Evolutionary conservation across 2,113 vertebrate species (phyloP).

Genomic region (Oophaga pumilio): DNA sequence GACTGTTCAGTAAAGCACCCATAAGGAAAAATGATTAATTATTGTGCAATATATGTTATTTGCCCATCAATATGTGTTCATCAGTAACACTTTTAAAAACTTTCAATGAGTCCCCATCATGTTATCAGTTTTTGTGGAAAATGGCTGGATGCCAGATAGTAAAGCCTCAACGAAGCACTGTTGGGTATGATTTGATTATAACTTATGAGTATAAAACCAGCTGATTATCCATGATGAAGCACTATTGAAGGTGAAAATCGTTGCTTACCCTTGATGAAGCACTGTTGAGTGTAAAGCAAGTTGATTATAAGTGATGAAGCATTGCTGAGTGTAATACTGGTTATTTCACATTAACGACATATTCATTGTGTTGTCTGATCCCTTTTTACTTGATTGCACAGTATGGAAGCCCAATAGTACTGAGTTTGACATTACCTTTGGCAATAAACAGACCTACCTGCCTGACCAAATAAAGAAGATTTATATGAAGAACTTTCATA

Average conservation of each 20-base stretch:
- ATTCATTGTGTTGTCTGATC: background rate
- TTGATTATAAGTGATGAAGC: constrained; percentile 34
- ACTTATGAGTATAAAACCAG: constrained; percentile 10
- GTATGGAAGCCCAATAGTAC: background rate
- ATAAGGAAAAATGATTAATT: background rate
- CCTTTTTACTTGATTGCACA: background rate
- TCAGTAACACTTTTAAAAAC: background rate
- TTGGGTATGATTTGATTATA: constrained; percentile 42
- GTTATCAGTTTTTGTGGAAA: constrained; percentile 7
- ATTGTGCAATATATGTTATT: background rate
- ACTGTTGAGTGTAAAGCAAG: constrained; percentile 28
- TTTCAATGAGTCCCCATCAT: background rate
- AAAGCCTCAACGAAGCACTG: constrained; percentile 18
- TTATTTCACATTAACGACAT: background rate
- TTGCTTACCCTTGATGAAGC: constrained; percentile 31
- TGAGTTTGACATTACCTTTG: background rate
- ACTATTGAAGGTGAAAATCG: constrained; percentile 14
- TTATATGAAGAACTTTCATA: background rate
- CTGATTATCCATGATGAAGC: constrained; percentile 34
- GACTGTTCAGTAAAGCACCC: background rate
- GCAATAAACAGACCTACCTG: background rate
- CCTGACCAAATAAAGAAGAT: background rate
- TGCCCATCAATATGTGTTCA: background rate
- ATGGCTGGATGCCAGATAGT: background rate
- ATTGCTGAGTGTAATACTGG: constrained; percentile 13